Conservation (phyloP, 2,888 invertebrate genomes). For the Platerodrilus igneus region DNA sequence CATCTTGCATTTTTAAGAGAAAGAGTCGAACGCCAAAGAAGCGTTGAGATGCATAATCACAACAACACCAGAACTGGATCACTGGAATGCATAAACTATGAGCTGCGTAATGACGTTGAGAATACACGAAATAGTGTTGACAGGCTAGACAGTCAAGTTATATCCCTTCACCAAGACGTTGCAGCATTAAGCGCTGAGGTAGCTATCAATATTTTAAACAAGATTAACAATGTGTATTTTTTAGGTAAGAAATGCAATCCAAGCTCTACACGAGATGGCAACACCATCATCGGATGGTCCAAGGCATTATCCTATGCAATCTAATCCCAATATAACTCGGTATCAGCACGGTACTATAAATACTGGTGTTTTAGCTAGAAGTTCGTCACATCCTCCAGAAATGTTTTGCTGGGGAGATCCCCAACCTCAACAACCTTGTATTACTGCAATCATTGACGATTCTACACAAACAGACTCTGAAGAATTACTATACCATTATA, state of each 20-base stretch:
- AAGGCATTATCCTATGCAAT: constrained; percentile 65
- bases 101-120: constrained; percentile 44
- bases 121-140: constrained; percentile 55
- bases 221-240: constrained; percentile 6
- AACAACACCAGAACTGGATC: constrained; percentile 54
- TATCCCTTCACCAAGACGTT: constrained; percentile 79
- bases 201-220: constrained; percentile 29
- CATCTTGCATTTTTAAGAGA: constrained; percentile 55
- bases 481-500: constrained; percentile 59
- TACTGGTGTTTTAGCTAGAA: constrained; percentile 61
- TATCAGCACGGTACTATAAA: constrained; percentile 41
- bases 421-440: constrained; percentile 23
- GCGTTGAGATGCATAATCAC: constrained; percentile 52
- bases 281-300: constrained; percentile 52
- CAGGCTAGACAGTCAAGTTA: constrained; percentile 75
- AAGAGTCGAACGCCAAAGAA: constrained; percentile 64
- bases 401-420: constrained; percentile 71
- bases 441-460: constrained; percentile 38
- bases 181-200: constrained; percentile 80
- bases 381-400: constrained; percentile 81
- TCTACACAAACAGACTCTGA: constrained; percentile 62
- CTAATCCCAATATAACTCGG: constrained; percentile 66
- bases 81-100: constrained; percentile 59
- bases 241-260: constrained; percentile 76
- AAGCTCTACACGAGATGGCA: constrained; percentile 77